Conservation (phyloP, 2,797 vertebrate species). For the Macropodus opercularis region DNA sequence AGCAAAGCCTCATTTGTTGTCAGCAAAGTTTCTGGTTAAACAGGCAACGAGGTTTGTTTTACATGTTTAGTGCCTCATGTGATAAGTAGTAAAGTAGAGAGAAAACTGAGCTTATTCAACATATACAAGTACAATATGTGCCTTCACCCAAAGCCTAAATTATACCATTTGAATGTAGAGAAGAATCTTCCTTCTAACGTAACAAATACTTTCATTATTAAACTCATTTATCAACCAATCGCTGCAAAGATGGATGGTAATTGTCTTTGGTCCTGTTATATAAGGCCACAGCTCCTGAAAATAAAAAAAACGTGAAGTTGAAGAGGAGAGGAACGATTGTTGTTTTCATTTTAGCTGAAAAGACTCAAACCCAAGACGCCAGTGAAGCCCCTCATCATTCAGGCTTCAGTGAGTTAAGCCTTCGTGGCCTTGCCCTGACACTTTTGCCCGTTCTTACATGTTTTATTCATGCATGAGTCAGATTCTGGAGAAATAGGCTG, state of each 20-base stretch:
- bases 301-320: too few species aligned
- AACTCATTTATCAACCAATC: too few species aligned
- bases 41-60: neutral
- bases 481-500: slow-evolving; percentile 25
- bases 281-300: too few species aligned
- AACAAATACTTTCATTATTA: too few species aligned
- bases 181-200: too few species aligned
- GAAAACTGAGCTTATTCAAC: too few species aligned
- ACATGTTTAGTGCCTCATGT: neutral
- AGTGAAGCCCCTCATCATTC: slow-evolving; percentile 6
- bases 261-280: too few species aligned
- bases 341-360: slow-evolving; percentile 13
- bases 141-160: too few species aligned
- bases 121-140: too few species aligned
- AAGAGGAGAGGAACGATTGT: neutral
- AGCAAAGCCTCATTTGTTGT: neutral
- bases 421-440: slow-evolving; percentile 1
- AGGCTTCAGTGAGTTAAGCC: slow-evolving; percentile 10
- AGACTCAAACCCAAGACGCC: neutral
- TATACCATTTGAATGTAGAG: too few species aligned
- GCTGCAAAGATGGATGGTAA: too few species aligned
- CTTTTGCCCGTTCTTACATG: slow-evolving; percentile 10
- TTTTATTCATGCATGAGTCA: slow-evolving; percentile 42
- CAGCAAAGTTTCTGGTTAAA: slow-evolving; percentile 1
- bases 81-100: too few species aligned